A percentile compares a stretch with the other conserved stretches of the same genome.
phyloP scores from a whole-genome alignment of 2,797 vertebrate species.

The Labeo calbasu region DNA sequence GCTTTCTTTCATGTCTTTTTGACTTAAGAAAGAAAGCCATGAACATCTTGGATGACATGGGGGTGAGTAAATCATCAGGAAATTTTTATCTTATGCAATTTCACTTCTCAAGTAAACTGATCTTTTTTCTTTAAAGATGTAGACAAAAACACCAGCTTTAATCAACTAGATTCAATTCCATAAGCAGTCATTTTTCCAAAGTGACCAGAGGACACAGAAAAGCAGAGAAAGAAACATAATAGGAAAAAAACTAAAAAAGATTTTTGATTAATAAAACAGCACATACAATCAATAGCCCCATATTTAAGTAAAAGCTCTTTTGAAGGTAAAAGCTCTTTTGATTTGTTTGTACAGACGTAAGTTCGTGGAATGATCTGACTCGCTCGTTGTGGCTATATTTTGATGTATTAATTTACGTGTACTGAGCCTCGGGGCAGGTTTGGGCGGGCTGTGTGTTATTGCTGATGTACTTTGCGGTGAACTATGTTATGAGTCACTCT shows the following conservation, averaged over 20 bases:
- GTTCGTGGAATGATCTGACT: slow-evolving; percentile 9
- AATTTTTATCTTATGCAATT: not conserved
- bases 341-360: slow-evolving; percentile 14
- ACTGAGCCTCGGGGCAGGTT: slow-evolving; percentile 44
- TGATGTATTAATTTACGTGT: slow-evolving; percentile 53
- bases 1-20: no score
- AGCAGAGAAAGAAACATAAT: not conserved
- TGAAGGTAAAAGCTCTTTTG: slow-evolving; percentile 16
- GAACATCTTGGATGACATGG: no score
- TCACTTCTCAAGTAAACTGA: not conserved
- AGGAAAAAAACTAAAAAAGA: not conserved
- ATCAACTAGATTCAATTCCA: slow-evolving; percentile 2
- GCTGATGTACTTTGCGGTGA: slow-evolving; percentile 48
- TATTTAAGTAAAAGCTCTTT: slow-evolving; percentile 28
- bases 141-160: not conserved
- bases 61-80: no score
- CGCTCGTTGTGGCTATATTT: slow-evolving; percentile 22
- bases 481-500: slow-evolving; percentile 50
- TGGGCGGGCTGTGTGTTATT: slow-evolving; percentile 32
- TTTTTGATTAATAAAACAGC: slow-evolving; percentile 23
- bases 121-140: not conserved
- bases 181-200: not conserved
- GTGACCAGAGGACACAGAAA: slow-evolving; percentile 1
- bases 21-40: no score
- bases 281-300: slow-evolving; percentile 19